These are phyloP conservation scores for Bufo gargarizans DNA, from an alignment of 2,113 vertebrate genomes.

Conservation along the genomic window DNA sequence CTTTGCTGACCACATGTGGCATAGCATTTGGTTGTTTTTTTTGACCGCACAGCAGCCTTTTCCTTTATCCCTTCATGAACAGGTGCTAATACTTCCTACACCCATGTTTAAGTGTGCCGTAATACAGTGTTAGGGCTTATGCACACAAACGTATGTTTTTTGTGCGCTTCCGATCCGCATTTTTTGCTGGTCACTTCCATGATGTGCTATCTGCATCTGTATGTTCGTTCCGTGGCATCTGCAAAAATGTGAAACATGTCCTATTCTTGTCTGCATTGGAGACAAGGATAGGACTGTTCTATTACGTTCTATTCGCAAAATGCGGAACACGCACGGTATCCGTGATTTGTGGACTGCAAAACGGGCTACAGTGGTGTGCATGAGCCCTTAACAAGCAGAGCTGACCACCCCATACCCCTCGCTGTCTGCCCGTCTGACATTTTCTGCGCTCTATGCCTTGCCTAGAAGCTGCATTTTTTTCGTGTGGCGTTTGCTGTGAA, in stretches of 20 bases:
- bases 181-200: too few relatives aligned
- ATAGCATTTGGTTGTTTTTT: neutral
- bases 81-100: constrained; percentile 5
- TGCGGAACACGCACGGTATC: too few relatives aligned
- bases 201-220: too few relatives aligned
- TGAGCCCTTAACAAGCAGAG: neutral
- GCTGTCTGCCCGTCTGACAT: neutral
- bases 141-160: too few relatives aligned
- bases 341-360: too few relatives aligned
- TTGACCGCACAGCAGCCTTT: constrained; percentile 4
- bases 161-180: too few relatives aligned
- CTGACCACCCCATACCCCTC: neutral
- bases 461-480: neutral
- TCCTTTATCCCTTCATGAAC: constrained; percentile 30
- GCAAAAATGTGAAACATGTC: too few relatives aligned
- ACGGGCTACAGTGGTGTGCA: too few relatives aligned
- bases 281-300: too few relatives aligned
- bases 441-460: neutral
- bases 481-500: constrained; percentile 1
- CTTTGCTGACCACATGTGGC: neutral
- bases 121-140: neutral
- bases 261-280: too few relatives aligned
- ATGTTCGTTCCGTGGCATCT: too few relatives aligned
- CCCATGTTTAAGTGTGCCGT: constrained; percentile 10
- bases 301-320: too few relatives aligned